Evolutionary conservation across 2,113 vertebrate genomes (phyloP).

Genomic region (Loxodonta africana): DNA sequence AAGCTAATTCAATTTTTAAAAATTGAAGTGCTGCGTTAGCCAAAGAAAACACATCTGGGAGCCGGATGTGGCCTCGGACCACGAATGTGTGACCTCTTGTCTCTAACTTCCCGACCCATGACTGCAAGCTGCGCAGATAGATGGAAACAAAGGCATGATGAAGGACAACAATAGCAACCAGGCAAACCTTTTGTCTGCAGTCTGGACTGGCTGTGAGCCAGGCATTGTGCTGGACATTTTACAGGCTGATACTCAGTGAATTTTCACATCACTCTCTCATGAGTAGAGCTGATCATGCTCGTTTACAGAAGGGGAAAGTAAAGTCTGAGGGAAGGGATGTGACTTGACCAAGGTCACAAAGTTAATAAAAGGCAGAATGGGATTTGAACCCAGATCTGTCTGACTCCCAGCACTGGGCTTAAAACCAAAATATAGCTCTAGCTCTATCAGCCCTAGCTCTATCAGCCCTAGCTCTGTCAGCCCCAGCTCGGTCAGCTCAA

Average conservation of each 20-base stretch:
- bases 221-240: neutral
- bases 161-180: neutral
- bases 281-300: neutral
- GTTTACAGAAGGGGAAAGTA: neutral
- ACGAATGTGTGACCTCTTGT: neutral
- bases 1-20: neutral
- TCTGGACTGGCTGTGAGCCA: too few relatives aligned
- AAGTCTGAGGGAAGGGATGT: neutral
- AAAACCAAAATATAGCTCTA: neutral
- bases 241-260: accelerated
- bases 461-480: too few relatives aligned
- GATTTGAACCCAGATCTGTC: neutral
- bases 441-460: too few relatives aligned
- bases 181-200: neutral
- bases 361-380: neutral
- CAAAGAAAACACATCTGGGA: conserved; percentile 30
- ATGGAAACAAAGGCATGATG: neutral
- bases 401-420: neutral
- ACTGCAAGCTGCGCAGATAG: neutral
- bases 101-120: neutral
- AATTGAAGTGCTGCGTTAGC: neutral
- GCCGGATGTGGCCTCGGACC: neutral
- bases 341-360: neutral
- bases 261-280: accelerated
- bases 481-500: too few relatives aligned